phyloP scores from a whole-genome alignment of 2,113 vertebrate genomes.

The Antechinus stuartii region DNA sequence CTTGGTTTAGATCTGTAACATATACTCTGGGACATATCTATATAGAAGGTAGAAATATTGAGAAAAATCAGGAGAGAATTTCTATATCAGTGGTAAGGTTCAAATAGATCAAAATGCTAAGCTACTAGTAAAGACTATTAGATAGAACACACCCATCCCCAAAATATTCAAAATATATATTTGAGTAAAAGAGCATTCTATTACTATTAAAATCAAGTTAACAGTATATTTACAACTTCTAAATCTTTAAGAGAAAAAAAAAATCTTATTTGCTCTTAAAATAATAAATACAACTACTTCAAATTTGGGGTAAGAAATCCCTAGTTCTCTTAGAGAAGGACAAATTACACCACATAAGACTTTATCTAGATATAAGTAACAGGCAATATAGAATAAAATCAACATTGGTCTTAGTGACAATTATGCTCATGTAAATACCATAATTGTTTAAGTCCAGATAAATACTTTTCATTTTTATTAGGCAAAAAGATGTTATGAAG shows the following conservation, averaged over 20 bases:
- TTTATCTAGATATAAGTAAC: slow-evolving; percentile 36
- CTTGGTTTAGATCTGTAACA: background rate
- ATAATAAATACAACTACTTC: slow-evolving; percentile 51
- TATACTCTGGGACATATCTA: background rate
- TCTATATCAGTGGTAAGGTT: background rate
- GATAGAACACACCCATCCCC: background rate
- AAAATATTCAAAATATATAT: background rate
- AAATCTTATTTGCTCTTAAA: slow-evolving; percentile 30
- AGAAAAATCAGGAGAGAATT: background rate
- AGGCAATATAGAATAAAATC: background rate
- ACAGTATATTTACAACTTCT: background rate
- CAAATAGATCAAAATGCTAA: slow-evolving; percentile 28
- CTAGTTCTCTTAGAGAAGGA: slow-evolving; percentile 35
- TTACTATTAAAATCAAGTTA: background rate
- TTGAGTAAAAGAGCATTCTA: background rate
- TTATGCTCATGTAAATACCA: slow-evolving; percentile 22
- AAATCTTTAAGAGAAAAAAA: slow-evolving; percentile 63
- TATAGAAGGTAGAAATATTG: background rate
- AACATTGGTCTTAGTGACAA: slow-evolving; percentile 10
- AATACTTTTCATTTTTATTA: slow-evolving; percentile 71
- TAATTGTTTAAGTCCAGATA: slow-evolving; percentile 58
- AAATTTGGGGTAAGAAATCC: slow-evolving; percentile 47
- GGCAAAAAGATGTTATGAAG: slow-evolving; percentile 53
- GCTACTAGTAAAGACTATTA: background rate
- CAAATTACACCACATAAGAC: slow-evolving; percentile 24